Percentiles rank a stretch among this genome's conserved stretches.
phyloP scores from a whole-genome alignment of 2,888 invertebrate species.

The Himalopsyche anomala region DNA sequence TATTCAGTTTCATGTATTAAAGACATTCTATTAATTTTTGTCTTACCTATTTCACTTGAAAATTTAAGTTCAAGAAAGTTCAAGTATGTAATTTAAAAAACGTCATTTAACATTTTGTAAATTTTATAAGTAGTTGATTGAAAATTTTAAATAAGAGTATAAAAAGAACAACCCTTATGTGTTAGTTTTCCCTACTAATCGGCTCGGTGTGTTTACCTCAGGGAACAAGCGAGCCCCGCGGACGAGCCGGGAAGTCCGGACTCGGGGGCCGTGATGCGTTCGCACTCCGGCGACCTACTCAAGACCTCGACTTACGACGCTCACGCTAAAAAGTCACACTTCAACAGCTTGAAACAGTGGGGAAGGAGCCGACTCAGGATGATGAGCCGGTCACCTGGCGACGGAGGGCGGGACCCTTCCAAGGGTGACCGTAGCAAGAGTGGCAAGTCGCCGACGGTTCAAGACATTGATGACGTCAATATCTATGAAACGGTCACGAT shows the following conservation, averaged over 20 bases:
- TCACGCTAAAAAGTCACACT: constrained; percentile 77
- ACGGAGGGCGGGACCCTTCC: constrained; percentile 73
- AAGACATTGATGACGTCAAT: constrained; percentile 78
- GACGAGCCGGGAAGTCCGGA: constrained; percentile 77
- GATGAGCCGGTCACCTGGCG: constrained; percentile 81
- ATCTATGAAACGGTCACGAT: constrained; percentile 82
- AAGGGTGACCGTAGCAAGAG: constrained; percentile 72
- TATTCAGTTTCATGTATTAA: too few species aligned
- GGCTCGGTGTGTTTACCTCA: constrained; percentile 70
- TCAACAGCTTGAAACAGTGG: constrained; percentile 91
- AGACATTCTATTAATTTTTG: too few species aligned
- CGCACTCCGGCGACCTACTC: constrained; percentile 87
- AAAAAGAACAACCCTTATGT: background rate
- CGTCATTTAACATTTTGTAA: too few species aligned
- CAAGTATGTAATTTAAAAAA: too few species aligned
- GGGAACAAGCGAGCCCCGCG: constrained; percentile 76
- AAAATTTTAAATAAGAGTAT: background rate
- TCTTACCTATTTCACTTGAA: too few species aligned
- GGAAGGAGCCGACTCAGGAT: constrained; percentile 86
- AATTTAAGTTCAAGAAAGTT: too few species aligned
- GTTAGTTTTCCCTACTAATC: constrained; percentile 66
- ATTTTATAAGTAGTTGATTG: background rate
- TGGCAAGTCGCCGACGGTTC: constrained; percentile 70
- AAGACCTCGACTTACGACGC: constrained; percentile 80
- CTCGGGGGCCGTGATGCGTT: constrained; percentile 78